Base-by-base conservation (phyloP, 2,888 invertebrate species). In the Aplocera efformata region DNA sequence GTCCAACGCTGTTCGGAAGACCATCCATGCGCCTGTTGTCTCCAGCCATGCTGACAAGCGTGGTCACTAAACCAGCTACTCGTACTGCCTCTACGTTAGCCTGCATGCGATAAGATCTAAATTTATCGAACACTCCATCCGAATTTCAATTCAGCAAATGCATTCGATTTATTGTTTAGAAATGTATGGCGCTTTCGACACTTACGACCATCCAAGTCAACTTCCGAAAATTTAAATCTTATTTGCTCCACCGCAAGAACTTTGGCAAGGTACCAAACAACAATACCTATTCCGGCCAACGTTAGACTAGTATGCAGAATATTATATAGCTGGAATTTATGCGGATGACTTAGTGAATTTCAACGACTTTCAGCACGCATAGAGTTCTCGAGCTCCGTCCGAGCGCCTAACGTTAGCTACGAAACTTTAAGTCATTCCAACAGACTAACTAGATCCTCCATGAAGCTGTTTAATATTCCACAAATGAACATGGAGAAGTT, bases 21-120 rank as follows among this genome's bases (percentile, higher is more conserved):
- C 82, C 76, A 64, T 85, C 82, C 89, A 88, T 84, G 62, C 89
- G 78, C 63, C 80, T 68, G 79, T 77, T 76, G 89, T 91, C 91
- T 31, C 93, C 93, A 46, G 94, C 93, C 69, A 94, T 94, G 86
- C 93, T 94, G 76, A 95, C 94, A 78, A 95, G 90, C 60, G 94
- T 94, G 60, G 95, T 94, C 69, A 95, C 93, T 69, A 95, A 90
- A 55, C 94, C 94, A 50, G 95, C 94, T 67, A 95, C 94, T 63
- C 94, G 90, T 47, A 95, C 94, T 67, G 94, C 94, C 79, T 94
- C 94, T 77, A 94, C 92, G 86, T 94, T 94, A 63, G 94, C 94
- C 86, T 89, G 86, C 83, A 88, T 84, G 85, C 86, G 69, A 79
- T 83, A 85, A 86, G 80, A 85, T 82, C 82, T 81, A 82, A 83